Conservation (phyloP, 2,888 invertebrate species). For the Mythimna pallens region DNA sequence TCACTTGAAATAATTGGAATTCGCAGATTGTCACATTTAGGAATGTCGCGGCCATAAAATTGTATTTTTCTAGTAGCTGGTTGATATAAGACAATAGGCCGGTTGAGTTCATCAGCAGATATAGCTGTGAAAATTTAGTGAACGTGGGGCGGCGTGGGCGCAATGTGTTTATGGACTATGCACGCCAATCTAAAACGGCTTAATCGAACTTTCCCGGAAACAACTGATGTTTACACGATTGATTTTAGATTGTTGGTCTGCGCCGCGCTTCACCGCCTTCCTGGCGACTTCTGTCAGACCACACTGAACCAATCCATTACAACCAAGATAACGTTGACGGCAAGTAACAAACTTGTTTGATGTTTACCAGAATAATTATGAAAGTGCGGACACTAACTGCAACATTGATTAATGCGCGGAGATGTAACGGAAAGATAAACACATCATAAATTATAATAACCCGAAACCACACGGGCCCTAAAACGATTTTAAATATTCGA, state of each 20-base stretch:
- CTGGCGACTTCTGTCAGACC: slow-evolving; percentile 55
- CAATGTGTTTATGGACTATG: slow-evolving; percentile 63
- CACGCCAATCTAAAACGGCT: slow-evolving; percentile 65
- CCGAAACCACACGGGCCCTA: slow-evolving; percentile 13
- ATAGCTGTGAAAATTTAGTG: slow-evolving; percentile 60
- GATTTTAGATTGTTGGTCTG: slow-evolving; percentile 62
- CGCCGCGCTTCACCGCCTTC: slow-evolving; percentile 51
- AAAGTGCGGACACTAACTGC: slow-evolving; percentile 47
- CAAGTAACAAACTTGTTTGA: slow-evolving; percentile 33
- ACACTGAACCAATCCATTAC: slow-evolving; percentile 19
- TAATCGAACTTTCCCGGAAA: slow-evolving; percentile 69
- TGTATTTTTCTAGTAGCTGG: slow-evolving; percentile 18
- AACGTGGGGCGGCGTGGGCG: slow-evolving; percentile 57
- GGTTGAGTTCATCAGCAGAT: slow-evolving; percentile 71
- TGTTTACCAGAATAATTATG: slow-evolving; percentile 42
- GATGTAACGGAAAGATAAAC: slow-evolving; percentile 49
- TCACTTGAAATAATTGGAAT: slow-evolving; percentile 26
- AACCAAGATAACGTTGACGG: slow-evolving; percentile 36
- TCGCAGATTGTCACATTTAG: slow-evolving; percentile 36
- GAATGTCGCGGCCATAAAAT: slow-evolving; percentile 19
- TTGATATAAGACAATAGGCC: slow-evolving; percentile 57
- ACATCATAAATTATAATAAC: slow-evolving; percentile 48
- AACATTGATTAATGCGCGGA: slow-evolving; percentile 51
- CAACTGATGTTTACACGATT: slow-evolving; percentile 67
- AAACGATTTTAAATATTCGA: slow-evolving; percentile 9